Evolutionary conservation across 2,888 invertebrate genomes (phyloP), one percentile per base, ranked within the genome.

Genomic region (Lissocephala sabroskyi): DNA sequence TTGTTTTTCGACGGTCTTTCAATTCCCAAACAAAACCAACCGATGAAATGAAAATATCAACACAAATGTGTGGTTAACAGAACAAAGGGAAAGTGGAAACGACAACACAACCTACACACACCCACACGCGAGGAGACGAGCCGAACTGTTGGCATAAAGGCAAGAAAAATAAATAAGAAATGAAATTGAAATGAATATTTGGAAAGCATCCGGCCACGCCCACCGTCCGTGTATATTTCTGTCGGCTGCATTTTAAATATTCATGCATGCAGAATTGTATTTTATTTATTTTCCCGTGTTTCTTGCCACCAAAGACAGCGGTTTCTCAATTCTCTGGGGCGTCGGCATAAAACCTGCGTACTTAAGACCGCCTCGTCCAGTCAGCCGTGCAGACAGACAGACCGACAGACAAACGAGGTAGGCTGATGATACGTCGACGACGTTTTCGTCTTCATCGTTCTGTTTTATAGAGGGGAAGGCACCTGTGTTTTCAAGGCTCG

Each of bases 111-210:
- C 17, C 30, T 35, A 45, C 17, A 37, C 36, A 48, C 47, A n/a
- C n/a, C n/a, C n/a, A n/a, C n/a, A n/a, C n/a, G n/a, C n/a, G n/a
- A n/a, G n/a, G n/a, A n/a, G n/a, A n/a, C n/a, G n/a, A n/a, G n/a
- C n/a, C n/a, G n/a, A n/a, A n/a, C n/a, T n/a, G n/a, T n/a, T n/a
- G n/a, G n/a, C n/a, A n/a, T n/a, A n/a, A n/a, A n/a, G 32, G 29
- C 36, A 54, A 50, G 13, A 16, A 17, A 49, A 49, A 44, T 37
- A 43, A 37, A 26, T 26, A 57, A 51, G 39, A 60, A 63, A 55
- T 50, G 56, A 65, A 73, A 68, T 61, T 70, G 61, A 65, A 71
- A 67, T 65, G 61, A 65, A 65, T 70, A 65, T 68, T 71, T 65
- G 55, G 62, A 59, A 49, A 18, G 18, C 10, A n/a, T 26, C 6